Evolutionary conservation across 2,797 vertebrate species (phyloP), one percentile per base, ranked within the genome.

Genomic region (Acestrorhynchus altus): DNA sequence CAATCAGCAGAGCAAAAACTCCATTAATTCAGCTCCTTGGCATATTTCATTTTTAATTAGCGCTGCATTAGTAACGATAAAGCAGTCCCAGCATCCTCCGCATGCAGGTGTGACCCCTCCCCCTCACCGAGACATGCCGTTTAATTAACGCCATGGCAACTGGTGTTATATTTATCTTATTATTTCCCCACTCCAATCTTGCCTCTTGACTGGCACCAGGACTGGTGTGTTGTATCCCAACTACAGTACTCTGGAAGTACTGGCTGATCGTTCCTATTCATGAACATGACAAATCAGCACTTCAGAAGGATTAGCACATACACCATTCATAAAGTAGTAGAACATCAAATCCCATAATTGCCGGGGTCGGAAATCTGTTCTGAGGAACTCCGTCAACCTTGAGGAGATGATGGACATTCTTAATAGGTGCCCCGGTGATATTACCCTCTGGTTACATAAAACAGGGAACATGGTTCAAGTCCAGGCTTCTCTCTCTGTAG

Each of bases 1-100:
- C 20, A 20, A 77, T 72, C 69, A 73, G 78, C 70, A 54, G 72
- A 72, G 52, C 39, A 71, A 74, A 77, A 77, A 59, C 73, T 84
- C 73, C 83, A 86, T 89, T 88, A 87, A 84, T 87, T 88, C 78
- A 77, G 79, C 85, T 83, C 81, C 88, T 89, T 83, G 85, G 57
- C 79, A 71, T 64, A 74, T 75, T 80, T 87, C 83, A 80, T 84
- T 87, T 92, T 85, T 91, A 91, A 93, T 93, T 90, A 92, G 90
- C 87, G 75, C 88, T 84, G 87, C 87, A 91, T 92, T 90, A 89
- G 86, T 87, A 90, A 86, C 88, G 86, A 88, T 83, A 70, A 85
- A 86, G 67, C 77, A 76, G 69, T 85, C 81, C 81, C 83, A 88
- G 77, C 86, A 85, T 83, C 78, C 83, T 81, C 26, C 39, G 69